These are phyloP conservation scores for Arion vulgaris DNA, from an alignment of 1,140 invertebrate species.

Conservation along the genomic window DNA sequence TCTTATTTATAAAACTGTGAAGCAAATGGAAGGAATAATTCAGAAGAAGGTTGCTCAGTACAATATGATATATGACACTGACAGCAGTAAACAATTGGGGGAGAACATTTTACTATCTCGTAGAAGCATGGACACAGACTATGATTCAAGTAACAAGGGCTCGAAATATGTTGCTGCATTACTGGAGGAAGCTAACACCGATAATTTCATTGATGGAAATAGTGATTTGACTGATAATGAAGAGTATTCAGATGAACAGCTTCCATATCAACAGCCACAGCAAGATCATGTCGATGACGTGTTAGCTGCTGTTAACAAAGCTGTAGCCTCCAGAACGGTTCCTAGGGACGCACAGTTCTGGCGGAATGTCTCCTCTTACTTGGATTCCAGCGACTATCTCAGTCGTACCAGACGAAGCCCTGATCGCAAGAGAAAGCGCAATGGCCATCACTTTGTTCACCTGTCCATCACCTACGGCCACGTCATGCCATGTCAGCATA, in stretches of 20 bases:
- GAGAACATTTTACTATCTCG: too few species aligned
- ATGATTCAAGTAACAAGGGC: background rate
- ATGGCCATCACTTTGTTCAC: background rate
- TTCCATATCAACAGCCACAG: too few species aligned
- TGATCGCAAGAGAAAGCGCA: background rate
- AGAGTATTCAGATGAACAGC: too few species aligned
- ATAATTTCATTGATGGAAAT: background rate
- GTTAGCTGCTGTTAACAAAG: background rate
- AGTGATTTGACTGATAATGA: background rate
- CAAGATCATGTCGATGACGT: background rate
- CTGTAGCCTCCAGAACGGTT: background rate
- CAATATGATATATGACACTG: background rate
- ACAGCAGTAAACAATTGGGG: background rate
- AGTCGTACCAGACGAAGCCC: background rate
- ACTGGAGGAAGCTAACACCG: background rate
- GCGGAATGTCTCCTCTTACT: background rate
- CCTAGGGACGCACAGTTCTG: slow-evolving; percentile 8
- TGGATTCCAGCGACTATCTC: slow-evolving; percentile 9
- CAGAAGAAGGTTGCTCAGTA: background rate
- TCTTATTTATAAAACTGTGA: background rate
- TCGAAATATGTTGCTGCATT: background rate
- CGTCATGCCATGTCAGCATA: slow-evolving; percentile 45
- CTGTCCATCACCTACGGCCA: slow-evolving; percentile 43
- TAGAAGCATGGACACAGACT: too few species aligned
- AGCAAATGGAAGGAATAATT: background rate